A percentile compares a stretch with the other conserved stretches of the same genome.
These are phyloP conservation scores for Ptychodera flava DNA, from an alignment of 35 echinoderm and acorn worm genomes.

Conservation along the genomic window DNA sequence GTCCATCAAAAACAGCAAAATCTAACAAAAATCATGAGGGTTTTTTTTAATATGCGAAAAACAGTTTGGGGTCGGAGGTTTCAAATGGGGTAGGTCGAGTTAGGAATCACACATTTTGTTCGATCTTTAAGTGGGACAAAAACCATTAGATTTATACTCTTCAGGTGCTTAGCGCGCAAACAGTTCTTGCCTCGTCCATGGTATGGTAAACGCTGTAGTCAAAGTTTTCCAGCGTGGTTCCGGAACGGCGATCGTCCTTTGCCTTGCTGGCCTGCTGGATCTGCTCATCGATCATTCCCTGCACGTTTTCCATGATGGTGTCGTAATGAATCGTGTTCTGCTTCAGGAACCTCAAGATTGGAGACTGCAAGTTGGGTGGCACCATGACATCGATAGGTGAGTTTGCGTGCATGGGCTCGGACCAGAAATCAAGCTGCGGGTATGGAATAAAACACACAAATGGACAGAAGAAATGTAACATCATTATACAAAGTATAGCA, in stretches of 20 bases:
- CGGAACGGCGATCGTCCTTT: not conserved
- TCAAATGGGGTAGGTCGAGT: too few relatives aligned
- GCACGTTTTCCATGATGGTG: conserved; percentile 34
- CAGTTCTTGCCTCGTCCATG: conserved; percentile 35
- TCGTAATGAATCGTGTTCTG: conserved; percentile 10
- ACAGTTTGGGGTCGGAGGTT: too few relatives aligned
- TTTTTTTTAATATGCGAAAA: too few relatives aligned
- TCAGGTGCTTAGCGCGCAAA: too few relatives aligned
- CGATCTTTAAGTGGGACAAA: too few relatives aligned
- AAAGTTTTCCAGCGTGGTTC: not conserved
- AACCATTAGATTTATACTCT: too few relatives aligned
- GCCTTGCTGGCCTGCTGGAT: not conserved
- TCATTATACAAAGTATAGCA: too few relatives aligned
- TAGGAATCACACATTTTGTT: too few relatives aligned
- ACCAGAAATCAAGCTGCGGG: conserved; percentile 57
- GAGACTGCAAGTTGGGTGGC: not conserved
- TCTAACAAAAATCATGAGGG: too few relatives aligned
- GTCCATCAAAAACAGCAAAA: too few relatives aligned
- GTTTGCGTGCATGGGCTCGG: not conserved
- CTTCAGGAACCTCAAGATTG: not conserved
- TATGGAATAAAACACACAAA: not conserved
- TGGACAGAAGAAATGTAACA: too few relatives aligned
- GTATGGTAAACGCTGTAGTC: conserved; percentile 31
- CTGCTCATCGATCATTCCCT: conserved; percentile 37
- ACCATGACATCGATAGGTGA: conserved; percentile 62